Percentiles rank a stretch among this genome's conserved stretches.
These are phyloP conservation scores for Sterna hirundo DNA, from an alignment of 2,113 vertebrate species.

Conservation along the genomic window DNA sequence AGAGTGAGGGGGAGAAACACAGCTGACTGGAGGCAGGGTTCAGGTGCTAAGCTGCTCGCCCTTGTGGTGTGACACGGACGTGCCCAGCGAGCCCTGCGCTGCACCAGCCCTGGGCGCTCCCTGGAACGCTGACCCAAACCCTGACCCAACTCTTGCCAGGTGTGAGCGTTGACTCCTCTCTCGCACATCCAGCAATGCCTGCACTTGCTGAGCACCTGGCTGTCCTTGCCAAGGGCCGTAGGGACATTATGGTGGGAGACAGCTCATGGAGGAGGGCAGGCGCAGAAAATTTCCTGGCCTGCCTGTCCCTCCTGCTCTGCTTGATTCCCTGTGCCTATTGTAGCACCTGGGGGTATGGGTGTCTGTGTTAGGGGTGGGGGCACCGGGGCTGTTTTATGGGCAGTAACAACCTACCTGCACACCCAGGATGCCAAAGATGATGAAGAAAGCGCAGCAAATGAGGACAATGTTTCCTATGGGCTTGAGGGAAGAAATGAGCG, in stretches of 20 bases:
- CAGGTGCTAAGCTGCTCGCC: neutral
- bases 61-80: neutral
- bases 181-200: neutral
- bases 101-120: neutral
- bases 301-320: neutral
- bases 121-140: neutral
- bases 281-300: neutral
- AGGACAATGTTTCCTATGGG: slow-evolving; percentile 98
- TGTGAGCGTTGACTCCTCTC: neutral
- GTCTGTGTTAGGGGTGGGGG: accelerated
- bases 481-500: slow-evolving; percentile 95
- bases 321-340: neutral
- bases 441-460: slow-evolving; percentile 98
- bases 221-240: neutral
- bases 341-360: neutral
- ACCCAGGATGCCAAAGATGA: slow-evolving; percentile 97
- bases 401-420: slow-evolving; percentile 84
- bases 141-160: neutral
- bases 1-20: neutral
- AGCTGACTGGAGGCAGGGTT: neutral
- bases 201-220: neutral
- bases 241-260: neutral
- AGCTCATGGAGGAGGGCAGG: neutral
- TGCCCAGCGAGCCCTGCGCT: neutral
- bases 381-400: neutral